Conservation (phyloP, 2,113 vertebrate species). For the Varanus komodoensis region DNA sequence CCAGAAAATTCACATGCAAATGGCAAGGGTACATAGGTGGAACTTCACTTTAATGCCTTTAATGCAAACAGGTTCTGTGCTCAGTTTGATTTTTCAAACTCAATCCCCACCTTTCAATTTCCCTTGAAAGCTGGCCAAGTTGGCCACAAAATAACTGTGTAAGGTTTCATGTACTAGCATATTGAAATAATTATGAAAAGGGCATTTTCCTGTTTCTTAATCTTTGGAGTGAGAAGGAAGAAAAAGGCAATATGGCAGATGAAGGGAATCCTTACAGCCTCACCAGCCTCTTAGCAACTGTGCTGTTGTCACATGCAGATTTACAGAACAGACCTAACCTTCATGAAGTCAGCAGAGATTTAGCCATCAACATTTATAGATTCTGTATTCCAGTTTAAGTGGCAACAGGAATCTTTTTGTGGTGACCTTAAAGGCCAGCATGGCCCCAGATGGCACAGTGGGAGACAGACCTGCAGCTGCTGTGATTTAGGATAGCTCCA, state of each 20-base stretch:
- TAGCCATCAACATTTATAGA: neutral
- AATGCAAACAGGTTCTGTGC: neutral
- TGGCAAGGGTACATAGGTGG: neutral
- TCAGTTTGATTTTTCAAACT: slow-evolving; percentile 4
- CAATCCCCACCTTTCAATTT: neutral
- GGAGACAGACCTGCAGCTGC: slow-evolving; percentile 1
- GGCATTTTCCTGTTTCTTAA: slow-evolving; percentile 17
- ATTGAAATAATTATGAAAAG: slow-evolving; percentile 61
- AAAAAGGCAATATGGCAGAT: slow-evolving; percentile 18
- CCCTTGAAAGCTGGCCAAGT: slow-evolving; percentile 46
- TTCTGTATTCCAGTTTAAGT: neutral
- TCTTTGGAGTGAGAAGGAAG: neutral
- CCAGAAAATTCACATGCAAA: neutral
- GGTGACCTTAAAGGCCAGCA: slow-evolving; percentile 5
- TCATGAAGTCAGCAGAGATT: neutral
- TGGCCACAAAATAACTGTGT: slow-evolving; percentile 46
- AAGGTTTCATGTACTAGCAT: slow-evolving; percentile 36
- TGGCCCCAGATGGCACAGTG: slow-evolving; percentile 2
- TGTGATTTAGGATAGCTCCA: slow-evolving; percentile 18
- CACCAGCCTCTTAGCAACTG: neutral
- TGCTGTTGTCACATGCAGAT: slow-evolving; percentile 8
- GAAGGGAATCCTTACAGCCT: neutral
- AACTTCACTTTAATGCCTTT: rapidly evolving
- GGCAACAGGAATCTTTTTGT: slow-evolving; percentile 15
- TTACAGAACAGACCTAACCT: neutral